These are phyloP conservation scores for Manacus vitellinus DNA, from an alignment of 2,113 vertebrate genomes.

Conservation along the genomic window DNA sequence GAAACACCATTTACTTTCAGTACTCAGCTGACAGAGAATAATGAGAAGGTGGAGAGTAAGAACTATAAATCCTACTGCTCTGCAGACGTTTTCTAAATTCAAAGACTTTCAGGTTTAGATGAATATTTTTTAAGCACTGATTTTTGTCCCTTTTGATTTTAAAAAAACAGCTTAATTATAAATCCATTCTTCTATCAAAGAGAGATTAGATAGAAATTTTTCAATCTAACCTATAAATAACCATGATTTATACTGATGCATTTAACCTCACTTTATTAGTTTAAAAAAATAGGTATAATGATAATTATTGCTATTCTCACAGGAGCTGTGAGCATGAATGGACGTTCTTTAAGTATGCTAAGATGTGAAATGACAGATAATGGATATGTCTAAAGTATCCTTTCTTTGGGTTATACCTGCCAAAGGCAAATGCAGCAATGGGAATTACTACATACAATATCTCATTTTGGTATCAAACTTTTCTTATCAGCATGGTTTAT, in stretches of 20 bases:
- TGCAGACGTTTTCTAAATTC: background rate
- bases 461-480: constrained; percentile 66
- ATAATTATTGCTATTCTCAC: background rate
- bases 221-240: background rate
- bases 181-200: background rate
- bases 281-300: constrained; percentile 7
- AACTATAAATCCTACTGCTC: background rate
- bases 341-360: background rate
- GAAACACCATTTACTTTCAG: background rate
- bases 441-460: constrained; percentile 44
- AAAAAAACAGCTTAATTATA: background rate
- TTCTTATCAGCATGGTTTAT: constrained; percentile 72
- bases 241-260: background rate
- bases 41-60: background rate
- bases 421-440: background rate
- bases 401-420: constrained; percentile 26
- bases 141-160: background rate
- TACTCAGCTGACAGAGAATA: background rate
- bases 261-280: background rate
- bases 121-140: background rate
- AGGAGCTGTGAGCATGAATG: background rate
- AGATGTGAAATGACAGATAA: constrained; percentile 17
- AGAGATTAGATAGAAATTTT: background rate
- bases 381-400: background rate
- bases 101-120: background rate